A percentile compares a stretch with the other conserved stretches of the same genome.
These are phyloP conservation scores for Phalacrocorax aristotelis DNA, from an alignment of 2,113 vertebrate species.

Conservation along the genomic window DNA sequence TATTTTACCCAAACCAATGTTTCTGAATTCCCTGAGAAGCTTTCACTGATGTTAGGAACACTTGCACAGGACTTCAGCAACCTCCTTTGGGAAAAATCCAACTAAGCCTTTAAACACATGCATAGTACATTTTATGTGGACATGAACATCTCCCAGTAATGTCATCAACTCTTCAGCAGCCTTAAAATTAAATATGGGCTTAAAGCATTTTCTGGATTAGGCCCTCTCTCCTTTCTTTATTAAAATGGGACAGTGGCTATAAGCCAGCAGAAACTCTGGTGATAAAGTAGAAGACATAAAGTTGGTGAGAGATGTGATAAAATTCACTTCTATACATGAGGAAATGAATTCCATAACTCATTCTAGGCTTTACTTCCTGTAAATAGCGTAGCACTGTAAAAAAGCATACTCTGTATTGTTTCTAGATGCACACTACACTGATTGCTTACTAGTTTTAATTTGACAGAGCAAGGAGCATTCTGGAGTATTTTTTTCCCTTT, in stretches of 20 bases:
- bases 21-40: not conserved
- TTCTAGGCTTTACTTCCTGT: slow-evolving; percentile 50
- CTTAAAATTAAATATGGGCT: slow-evolving; percentile 38
- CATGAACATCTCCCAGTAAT: not conserved
- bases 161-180: slow-evolving; percentile 15
- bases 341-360: slow-evolving; percentile 64
- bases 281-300: slow-evolving; percentile 67
- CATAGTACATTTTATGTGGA: not conserved
- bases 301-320: slow-evolving; percentile 59
- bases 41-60: not conserved
- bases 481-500: not conserved
- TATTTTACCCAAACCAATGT: not conserved
- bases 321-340: slow-evolving; percentile 55
- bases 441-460: not conserved
- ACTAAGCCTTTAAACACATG: not conserved
- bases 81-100: not conserved
- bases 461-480: not conserved
- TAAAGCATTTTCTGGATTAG: slow-evolving; percentile 15
- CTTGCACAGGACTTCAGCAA: not conserved
- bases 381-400: slow-evolving; percentile 38
- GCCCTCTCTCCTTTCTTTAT: slow-evolving; percentile 44
- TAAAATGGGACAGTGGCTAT: slow-evolving; percentile 52
- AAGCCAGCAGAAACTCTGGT: slow-evolving; percentile 52
- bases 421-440: not conserved
- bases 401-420: not conserved